These are phyloP conservation scores for Neodontobutis hainanensis DNA, from an alignment of 2,113 vertebrate species.

Conservation along the genomic window DNA sequence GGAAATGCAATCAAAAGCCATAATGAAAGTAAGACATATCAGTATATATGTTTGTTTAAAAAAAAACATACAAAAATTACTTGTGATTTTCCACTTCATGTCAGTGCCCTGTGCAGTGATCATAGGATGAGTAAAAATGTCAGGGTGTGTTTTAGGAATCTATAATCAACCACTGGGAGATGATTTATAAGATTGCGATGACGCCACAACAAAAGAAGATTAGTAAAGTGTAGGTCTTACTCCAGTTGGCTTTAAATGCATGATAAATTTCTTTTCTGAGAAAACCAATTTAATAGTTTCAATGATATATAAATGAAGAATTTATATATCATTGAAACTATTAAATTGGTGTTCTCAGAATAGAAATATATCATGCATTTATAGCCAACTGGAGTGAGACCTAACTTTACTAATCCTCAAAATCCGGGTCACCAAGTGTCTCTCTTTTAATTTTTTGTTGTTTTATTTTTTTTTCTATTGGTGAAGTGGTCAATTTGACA, in stretches of 20 bases:
- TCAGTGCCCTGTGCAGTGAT: too few relatives aligned
- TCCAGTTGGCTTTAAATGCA: background rate
- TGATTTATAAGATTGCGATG: background rate
- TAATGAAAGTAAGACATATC: too few relatives aligned
- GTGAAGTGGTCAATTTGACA: slow-evolving; percentile 9
- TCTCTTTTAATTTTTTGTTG: background rate
- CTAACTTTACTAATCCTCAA: background rate
- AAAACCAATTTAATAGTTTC: too few relatives aligned
- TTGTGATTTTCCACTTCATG: too few relatives aligned
- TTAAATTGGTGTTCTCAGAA: too few relatives aligned
- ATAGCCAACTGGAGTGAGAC: too few relatives aligned
- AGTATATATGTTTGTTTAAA: too few relatives aligned
- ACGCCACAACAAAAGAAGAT: background rate
- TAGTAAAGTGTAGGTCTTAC: background rate
- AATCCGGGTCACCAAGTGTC: background rate
- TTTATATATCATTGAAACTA: too few relatives aligned
- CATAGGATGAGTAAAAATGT: background rate
- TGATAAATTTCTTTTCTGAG: background rate
- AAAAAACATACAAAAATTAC: too few relatives aligned
- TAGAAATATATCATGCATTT: background rate
- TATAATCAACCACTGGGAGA: too few relatives aligned
- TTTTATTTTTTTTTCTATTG: background rate
- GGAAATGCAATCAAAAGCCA: too few relatives aligned
- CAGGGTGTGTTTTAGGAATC: background rate
- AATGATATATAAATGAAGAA: too few relatives aligned